These are phyloP conservation scores for Eleutherodactylus coqui DNA, from an alignment of 2,797 vertebrate species.

Conservation along the genomic window DNA sequence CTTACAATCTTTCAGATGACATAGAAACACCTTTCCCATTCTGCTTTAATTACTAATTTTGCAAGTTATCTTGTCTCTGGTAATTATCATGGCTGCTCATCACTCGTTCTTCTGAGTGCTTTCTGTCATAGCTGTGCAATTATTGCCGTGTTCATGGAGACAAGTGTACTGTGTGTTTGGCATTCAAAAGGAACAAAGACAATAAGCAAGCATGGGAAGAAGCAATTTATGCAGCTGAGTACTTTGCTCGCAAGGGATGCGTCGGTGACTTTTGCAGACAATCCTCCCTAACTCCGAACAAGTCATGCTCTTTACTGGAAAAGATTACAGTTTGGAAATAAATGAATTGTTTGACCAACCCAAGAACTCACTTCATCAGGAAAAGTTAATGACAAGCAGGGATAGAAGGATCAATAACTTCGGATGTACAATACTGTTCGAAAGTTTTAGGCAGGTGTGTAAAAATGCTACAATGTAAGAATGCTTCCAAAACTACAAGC, in stretches of 20 bases:
- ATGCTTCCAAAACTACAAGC: too few relatives aligned
- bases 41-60: conserved; percentile 63
- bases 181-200: conserved; percentile 62
- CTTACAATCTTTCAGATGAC: conserved; percentile 39
- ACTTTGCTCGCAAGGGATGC: conserved; percentile 33
- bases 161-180: conserved; percentile 61
- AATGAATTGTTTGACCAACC: not conserved
- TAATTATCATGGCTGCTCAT: conserved; percentile 62
- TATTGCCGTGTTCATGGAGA: conserved; percentile 62
- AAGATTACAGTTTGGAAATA: conserved; percentile 6
- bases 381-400: not conserved
- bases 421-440: too few relatives aligned
- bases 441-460: too few relatives aligned
- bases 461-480: too few relatives aligned
- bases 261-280: conserved; percentile 30
- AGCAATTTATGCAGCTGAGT: conserved; percentile 52
- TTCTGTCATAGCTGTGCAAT: conserved; percentile 63
- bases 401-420: not conserved
- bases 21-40: conserved; percentile 60
- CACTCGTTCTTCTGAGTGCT: conserved; percentile 57
- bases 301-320: not conserved
- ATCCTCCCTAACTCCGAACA: conserved; percentile 6
- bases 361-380: not conserved
- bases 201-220: conserved; percentile 48
- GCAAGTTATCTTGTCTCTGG: conserved; percentile 59